Conservation (phyloP, 2,888 invertebrate species). For the Pomacea canaliculata region DNA sequence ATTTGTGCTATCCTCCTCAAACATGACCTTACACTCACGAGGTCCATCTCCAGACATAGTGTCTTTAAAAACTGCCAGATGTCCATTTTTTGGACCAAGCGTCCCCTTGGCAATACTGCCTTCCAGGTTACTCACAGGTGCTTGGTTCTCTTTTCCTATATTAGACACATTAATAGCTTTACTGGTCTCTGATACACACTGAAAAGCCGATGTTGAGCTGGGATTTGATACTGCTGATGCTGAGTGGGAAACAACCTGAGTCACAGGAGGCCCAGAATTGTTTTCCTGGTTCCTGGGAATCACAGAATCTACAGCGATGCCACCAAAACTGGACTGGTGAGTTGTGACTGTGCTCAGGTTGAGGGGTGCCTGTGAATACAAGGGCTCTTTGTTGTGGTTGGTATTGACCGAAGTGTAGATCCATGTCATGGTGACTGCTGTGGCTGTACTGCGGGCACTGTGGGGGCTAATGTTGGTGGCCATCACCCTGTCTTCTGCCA, state of each 20-base stretch:
- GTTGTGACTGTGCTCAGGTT: conserved; percentile 28
- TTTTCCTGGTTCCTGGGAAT: conserved; percentile 9
- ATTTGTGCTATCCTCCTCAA: conserved; percentile 29
- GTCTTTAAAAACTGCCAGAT: conserved; percentile 19
- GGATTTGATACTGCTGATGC: conserved; percentile 1
- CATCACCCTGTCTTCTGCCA: conserved; percentile 22
- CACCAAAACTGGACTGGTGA: conserved; percentile 29
- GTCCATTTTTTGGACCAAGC: conserved; percentile 31
- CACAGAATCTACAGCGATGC: background rate
- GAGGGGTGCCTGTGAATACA: conserved; percentile 23
- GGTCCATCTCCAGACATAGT: conserved; percentile 1
- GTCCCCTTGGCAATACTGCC: conserved; percentile 27
- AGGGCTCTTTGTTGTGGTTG: background rate
- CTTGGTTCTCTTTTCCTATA: background rate
- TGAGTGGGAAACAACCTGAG: background rate
- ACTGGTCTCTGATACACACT: background rate
- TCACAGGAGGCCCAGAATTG: background rate
- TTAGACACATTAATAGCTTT: background rate
- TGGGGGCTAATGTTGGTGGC: conserved; percentile 16
- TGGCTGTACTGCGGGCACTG: conserved; percentile 13
- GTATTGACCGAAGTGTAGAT: background rate
- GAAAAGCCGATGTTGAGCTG: background rate
- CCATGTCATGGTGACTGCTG: conserved; percentile 15
- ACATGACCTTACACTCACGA: conserved; percentile 24
- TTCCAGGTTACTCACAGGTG: conserved; percentile 11